phyloP scores from a whole-genome alignment of 1,140 invertebrate species.

The Formica exsecta region DNA sequence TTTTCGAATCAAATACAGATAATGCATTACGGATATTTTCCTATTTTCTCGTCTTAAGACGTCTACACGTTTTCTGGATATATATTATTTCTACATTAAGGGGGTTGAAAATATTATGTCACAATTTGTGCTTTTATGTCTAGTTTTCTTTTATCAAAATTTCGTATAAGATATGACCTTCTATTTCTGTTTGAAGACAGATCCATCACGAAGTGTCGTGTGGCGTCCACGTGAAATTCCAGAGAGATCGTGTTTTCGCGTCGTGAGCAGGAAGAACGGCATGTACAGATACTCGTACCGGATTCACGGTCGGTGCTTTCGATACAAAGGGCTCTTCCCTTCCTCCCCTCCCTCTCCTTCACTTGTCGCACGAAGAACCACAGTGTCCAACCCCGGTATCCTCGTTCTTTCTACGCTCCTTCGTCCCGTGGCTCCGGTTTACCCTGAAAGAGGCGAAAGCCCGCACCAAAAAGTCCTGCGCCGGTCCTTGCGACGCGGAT shows the following conservation, averaged over 20 bases:
- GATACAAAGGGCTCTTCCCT: conserved; percentile 73
- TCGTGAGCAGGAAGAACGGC: conserved; percentile 67
- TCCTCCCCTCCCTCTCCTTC: conserved; percentile 7
- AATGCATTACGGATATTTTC: neutral
- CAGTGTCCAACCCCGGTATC: conserved; percentile 28
- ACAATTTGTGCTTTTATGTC: neutral
- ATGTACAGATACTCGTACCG: conserved; percentile 76
- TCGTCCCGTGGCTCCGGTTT: conserved; percentile 47
- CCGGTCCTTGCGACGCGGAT: conserved; percentile 47
- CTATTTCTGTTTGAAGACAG: conserved; percentile 5
- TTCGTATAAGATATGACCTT: neutral
- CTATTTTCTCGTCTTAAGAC: neutral
- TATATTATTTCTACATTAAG: neutral
- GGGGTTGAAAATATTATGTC: neutral
- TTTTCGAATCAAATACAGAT: neutral
- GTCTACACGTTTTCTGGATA: neutral
- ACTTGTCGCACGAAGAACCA: conserved; percentile 49
- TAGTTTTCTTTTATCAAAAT: neutral
- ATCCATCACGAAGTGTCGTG: conserved; percentile 21
- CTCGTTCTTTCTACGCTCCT: conserved; percentile 50
- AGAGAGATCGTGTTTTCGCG: conserved; percentile 67
- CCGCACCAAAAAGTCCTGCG: conserved; percentile 37
- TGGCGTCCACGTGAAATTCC: conserved; percentile 40
- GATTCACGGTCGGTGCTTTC: conserved; percentile 80
- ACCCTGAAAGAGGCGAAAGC: conserved; percentile 59